phyloP scores from a whole-genome alignment of 2,797 vertebrate genomes.

The Poecilia velifera region DNA sequence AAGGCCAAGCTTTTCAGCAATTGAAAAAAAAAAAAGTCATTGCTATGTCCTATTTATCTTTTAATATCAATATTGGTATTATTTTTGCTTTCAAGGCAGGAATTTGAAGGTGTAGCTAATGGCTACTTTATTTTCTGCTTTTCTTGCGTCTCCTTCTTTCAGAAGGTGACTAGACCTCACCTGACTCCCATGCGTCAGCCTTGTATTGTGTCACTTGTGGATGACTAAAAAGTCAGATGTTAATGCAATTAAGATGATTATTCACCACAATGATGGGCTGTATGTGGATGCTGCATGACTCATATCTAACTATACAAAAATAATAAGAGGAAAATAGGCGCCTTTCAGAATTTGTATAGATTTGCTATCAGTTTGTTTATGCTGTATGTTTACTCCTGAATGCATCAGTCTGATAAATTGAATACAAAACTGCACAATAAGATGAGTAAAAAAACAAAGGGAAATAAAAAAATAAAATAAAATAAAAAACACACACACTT shows the following conservation, averaged over 20 bases:
- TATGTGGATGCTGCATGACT: neutral
- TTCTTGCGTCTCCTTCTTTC: neutral
- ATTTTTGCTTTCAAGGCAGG: neutral
- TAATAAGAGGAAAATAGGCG: neutral
- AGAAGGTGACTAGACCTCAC: slow-evolving; percentile 10
- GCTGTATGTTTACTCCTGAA: slow-evolving; percentile 31
- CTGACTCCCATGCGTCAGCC: slow-evolving; percentile 14
- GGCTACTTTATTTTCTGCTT: neutral
- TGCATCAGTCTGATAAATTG: slow-evolving; percentile 55
- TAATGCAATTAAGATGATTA: neutral
- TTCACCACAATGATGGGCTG: neutral
- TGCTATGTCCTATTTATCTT: neutral
- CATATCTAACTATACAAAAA: slow-evolving; percentile 14
- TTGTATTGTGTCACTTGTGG: neutral
- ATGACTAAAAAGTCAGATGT: neutral
- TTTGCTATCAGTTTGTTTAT: slow-evolving; percentile 44
- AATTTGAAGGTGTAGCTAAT: neutral
- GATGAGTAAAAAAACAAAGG: slow-evolving; percentile 35
- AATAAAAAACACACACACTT: slow-evolving; percentile 13
- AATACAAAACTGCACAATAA: slow-evolving; percentile 39
- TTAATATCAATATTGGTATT: slow-evolving; percentile 4
- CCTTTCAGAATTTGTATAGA: slow-evolving; percentile 23
- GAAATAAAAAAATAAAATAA: slow-evolving; percentile 25
- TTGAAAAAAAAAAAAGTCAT: slow-evolving; percentile 5
- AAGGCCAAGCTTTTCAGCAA: slow-evolving; percentile 22